Percentiles rank a stretch among this genome's conserved stretches.
phyloP scores from a whole-genome alignment of 2,113 vertebrate species.

The Lutjanus erythropterus region DNA sequence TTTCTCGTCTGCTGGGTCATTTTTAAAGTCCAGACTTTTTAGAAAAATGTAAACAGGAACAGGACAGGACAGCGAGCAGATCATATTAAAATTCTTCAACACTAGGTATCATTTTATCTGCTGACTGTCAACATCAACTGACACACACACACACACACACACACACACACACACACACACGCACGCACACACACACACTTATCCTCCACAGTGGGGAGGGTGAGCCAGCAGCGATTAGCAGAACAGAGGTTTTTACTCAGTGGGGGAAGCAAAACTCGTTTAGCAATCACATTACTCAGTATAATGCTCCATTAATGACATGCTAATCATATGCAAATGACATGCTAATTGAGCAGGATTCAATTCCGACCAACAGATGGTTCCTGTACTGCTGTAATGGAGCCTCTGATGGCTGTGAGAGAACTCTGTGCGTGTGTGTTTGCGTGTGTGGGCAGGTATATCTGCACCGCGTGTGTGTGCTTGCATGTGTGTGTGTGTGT shows the following conservation, averaged over 20 bases:
- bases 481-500: constrained; percentile 5
- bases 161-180: constrained; percentile 5
- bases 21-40: no score
- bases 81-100: no score
- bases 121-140: no score
- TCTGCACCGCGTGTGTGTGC: no score
- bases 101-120: no score
- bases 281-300: constrained; percentile 69
- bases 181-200: neutral
- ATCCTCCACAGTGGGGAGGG: neutral
- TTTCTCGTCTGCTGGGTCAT: no score
- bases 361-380: constrained; percentile 73
- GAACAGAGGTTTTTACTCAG: constrained; percentile 68
- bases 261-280: constrained; percentile 60
- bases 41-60: no score
- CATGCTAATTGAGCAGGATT: constrained; percentile 75
- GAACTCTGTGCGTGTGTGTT: constrained; percentile 4
- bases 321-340: constrained; percentile 71
- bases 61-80: no score
- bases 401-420: constrained; percentile 47
- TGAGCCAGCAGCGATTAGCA: constrained; percentile 59
- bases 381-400: constrained; percentile 64
- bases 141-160: neutral
- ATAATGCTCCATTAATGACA: constrained; percentile 67
- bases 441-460: constrained; percentile 13